These are phyloP conservation scores for Tachuris rubrigastra DNA, from an alignment of 2,113 vertebrate species.

Conservation along the genomic window DNA sequence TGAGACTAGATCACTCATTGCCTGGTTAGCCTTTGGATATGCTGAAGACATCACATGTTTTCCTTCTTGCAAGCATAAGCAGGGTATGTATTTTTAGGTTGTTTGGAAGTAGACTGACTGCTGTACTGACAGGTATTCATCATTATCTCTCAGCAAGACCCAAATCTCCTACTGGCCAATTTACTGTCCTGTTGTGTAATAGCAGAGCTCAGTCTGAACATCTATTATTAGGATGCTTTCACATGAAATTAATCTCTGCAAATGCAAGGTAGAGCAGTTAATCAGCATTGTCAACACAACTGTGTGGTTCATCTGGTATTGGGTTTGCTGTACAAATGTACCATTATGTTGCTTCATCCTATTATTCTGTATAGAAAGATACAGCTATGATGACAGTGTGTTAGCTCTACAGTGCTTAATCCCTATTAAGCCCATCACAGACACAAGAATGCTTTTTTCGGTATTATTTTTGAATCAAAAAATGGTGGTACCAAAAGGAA, in stretches of 20 bases:
- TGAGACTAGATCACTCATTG: background rate
- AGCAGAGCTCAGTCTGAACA: background rate
- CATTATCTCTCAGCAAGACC: constrained; percentile 15
- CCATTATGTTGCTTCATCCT: constrained; percentile 20
- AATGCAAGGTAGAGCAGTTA: constrained; percentile 5
- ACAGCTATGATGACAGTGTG: background rate
- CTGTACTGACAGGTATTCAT: background rate
- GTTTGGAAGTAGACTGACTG: background rate
- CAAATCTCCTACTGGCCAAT: constrained; percentile 3
- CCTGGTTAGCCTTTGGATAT: background rate
- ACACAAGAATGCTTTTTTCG: background rate
- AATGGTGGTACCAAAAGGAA: background rate
- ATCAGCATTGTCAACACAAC: background rate
- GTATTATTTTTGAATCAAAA: background rate
- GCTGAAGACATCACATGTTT: background rate
- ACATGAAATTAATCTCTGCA: constrained; percentile 9
- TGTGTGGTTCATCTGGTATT: background rate
- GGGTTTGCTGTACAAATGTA: background rate
- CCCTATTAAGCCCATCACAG: background rate
- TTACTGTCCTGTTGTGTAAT: constrained; percentile 26
- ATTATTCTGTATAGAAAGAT: background rate
- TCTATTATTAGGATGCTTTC: constrained; percentile 46
- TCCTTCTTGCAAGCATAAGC: background rate
- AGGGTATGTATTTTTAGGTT: background rate
- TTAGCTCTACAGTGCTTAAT: background rate